These are phyloP conservation scores for Clivina fossor DNA, from an alignment of 2,888 invertebrate genomes.

Conservation along the genomic window DNA sequence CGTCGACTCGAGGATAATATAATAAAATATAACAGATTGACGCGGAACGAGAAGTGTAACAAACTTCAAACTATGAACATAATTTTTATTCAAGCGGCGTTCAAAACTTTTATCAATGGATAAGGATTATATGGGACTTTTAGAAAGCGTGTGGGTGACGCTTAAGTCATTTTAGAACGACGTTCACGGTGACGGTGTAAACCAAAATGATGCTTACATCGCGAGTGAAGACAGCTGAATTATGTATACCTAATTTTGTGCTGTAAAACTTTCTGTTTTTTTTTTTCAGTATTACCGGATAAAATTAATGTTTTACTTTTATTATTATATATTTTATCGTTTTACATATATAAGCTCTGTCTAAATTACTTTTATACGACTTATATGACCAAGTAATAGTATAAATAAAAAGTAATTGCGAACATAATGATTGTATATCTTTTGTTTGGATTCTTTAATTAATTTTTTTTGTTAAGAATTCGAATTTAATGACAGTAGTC, in stretches of 20 bases:
- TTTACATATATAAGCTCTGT: too few relatives aligned
- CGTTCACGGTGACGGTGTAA: constrained; percentile 6
- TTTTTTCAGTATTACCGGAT: too few relatives aligned
- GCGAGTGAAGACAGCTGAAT: background rate
- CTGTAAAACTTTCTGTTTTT: constrained; percentile 11
- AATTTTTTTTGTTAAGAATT: too few relatives aligned
- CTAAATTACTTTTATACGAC: too few relatives aligned
- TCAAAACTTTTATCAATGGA: constrained; percentile 21
- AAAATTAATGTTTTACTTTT: too few relatives aligned
- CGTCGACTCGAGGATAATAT: constrained; percentile 14
- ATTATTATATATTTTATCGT: too few relatives aligned
- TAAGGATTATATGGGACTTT: constrained; percentile 21
- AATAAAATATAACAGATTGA: constrained; percentile 27
- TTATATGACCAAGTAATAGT: too few relatives aligned
- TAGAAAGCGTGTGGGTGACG: constrained; percentile 10
- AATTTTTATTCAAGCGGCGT: constrained; percentile 21
- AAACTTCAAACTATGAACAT: constrained; percentile 24
- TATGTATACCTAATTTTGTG: constrained; percentile 15
- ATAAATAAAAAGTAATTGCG: too few relatives aligned
- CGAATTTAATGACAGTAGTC: too few relatives aligned
- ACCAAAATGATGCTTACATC: constrained; percentile 14
- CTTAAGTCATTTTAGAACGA: constrained; percentile 17
- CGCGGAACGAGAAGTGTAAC: constrained; percentile 13
- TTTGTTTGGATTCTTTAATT: too few relatives aligned
- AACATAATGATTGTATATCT: too few relatives aligned